Evolutionary conservation across 2,113 vertebrate species (phyloP).

Genomic region (Anoura caudifer): DNA sequence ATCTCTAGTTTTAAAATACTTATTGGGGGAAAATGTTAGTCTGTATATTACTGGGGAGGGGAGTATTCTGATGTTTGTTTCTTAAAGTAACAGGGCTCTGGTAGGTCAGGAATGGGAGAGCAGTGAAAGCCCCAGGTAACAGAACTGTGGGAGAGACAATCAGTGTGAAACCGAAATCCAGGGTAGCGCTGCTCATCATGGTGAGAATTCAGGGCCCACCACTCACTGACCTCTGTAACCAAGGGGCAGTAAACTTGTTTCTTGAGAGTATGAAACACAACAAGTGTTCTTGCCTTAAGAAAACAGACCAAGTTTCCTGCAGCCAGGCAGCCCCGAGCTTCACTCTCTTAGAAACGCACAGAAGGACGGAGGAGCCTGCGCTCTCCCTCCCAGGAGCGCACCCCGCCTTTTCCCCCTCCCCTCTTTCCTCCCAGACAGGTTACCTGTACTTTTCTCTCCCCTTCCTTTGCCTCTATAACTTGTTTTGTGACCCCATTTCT

Average conservation of each 20-base stretch:
- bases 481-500: no score
- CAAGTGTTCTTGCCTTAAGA: background rate
- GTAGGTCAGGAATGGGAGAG: background rate
- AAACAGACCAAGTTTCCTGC: background rate
- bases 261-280: background rate
- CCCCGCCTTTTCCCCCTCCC: no score
- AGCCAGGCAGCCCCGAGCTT: background rate
- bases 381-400: no score
- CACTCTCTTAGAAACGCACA: background rate
- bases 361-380: no score
- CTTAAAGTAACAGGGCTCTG: background rate
- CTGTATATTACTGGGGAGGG: background rate
- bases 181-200: rapidly evolving
- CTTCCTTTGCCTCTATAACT: no score
- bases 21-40: slow-evolving; percentile 54
- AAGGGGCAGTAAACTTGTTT: background rate
- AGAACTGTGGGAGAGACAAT: background rate
- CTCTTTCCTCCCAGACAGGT: no score
- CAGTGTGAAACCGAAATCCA: background rate
- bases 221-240: background rate
- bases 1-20: slow-evolving; percentile 68
- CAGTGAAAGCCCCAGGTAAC: no score
- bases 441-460: no score
- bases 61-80: background rate
- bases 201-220: background rate